These are phyloP conservation scores for Ceratosolen solmsi DNA, from an alignment of 1,140 invertebrate genomes.

Conservation along the genomic window DNA sequence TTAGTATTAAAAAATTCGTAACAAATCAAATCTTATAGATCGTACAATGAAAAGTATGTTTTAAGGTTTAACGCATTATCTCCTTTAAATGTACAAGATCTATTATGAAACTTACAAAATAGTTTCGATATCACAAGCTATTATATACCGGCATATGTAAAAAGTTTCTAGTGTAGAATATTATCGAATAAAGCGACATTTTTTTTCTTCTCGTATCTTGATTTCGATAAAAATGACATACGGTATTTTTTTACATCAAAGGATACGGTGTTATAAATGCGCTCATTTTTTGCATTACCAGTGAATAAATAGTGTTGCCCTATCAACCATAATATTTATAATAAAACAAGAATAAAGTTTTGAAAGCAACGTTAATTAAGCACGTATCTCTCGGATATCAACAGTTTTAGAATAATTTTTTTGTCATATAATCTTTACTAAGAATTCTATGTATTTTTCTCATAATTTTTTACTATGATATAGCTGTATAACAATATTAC, in stretches of 20 bases:
- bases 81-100: background rate
- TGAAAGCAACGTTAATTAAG: background rate
- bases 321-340: background rate
- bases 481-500: no score
- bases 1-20: no score
- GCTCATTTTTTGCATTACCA: background rate
- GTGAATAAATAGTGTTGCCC: background rate
- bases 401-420: background rate
- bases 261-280: background rate
- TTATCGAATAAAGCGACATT: conserved; percentile 1
- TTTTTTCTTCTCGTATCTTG: background rate
- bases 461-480: no score
- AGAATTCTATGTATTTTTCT: no score
- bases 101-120: background rate
- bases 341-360: background rate
- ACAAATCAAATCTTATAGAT: no score
- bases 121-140: background rate
- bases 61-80: no score
- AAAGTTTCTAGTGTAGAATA: background rate
- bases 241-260: conserved; percentile 6
- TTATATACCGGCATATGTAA: background rate
- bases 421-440: no score
- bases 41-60: no score
- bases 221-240: conserved; percentile 16
- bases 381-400: background rate